phyloP scores from a whole-genome alignment of 2,113 vertebrate genomes.

The Eretmochelys imbricata region DNA sequence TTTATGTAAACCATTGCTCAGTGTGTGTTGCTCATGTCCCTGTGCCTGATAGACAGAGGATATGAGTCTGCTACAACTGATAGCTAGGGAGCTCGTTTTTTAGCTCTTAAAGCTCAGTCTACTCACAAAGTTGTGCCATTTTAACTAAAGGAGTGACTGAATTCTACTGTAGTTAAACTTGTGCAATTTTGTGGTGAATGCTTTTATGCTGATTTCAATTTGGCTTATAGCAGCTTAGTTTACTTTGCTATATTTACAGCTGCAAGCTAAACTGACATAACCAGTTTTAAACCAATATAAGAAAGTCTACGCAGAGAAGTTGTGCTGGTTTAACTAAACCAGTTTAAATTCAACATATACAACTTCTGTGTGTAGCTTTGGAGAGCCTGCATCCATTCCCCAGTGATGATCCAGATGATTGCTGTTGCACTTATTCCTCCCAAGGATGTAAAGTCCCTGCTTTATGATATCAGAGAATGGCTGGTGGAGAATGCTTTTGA shows the following conservation, averaged over 20 bases:
- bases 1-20: neutral
- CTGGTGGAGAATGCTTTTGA: neutral
- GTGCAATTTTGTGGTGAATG: neutral
- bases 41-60: neutral
- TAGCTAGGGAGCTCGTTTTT: neutral
- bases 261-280: neutral
- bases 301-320: neutral
- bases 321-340: neutral
- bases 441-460: neutral
- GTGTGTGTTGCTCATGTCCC: neutral
- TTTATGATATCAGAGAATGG: neutral
- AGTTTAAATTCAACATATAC: neutral
- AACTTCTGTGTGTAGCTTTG: neutral
- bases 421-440: neutral
- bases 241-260: neutral
- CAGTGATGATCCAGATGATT: neutral
- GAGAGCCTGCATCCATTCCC: neutral
- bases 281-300: neutral
- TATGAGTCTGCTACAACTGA: neutral
- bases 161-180: neutral
- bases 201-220: neutral
- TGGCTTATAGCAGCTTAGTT: neutral
- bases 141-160: neutral
- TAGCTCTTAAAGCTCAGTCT: neutral
- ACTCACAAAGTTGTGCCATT: neutral